phyloP scores from a whole-genome alignment of 2,888 invertebrate genomes.

The Drosophila pseudotakahashii region DNA sequence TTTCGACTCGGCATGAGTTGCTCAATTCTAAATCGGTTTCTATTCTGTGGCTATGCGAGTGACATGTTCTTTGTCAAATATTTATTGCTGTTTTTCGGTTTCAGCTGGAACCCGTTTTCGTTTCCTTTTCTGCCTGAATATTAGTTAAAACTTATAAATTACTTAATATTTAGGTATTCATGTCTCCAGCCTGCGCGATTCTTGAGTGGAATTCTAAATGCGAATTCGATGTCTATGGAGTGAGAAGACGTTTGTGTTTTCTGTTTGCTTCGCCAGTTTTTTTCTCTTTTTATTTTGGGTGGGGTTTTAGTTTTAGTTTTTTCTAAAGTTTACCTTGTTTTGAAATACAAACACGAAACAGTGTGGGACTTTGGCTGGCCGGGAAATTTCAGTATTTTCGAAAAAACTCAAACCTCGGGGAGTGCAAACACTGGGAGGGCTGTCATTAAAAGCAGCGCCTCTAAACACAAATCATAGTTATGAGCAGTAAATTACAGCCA shows the following conservation, averaged over 20 bases:
- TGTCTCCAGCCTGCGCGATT: conserved; percentile 25
- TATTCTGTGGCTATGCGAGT: too few relatives aligned
- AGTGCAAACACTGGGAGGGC: conserved; percentile 26
- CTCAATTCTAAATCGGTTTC: conserved; percentile 23
- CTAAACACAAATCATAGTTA: conserved; percentile 39
- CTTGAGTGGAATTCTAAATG: conserved; percentile 49
- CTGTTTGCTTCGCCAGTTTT: conserved; percentile 9
- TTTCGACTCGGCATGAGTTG: conserved; percentile 29
- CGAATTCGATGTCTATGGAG: conserved; percentile 43
- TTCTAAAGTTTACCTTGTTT: conserved; percentile 30
- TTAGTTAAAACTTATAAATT: conserved; percentile 46
- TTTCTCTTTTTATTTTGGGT: conserved; percentile 4
- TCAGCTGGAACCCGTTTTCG: conserved; percentile 53
- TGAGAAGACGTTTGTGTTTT: conserved; percentile 19
- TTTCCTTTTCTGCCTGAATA: conserved; percentile 25
- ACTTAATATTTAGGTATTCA: conserved; percentile 62
- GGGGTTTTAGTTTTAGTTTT: conserved; percentile 14
- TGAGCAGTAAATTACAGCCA: conserved; percentile 37
- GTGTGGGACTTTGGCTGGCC: conserved; percentile 29
- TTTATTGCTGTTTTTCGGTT: conserved; percentile 10
- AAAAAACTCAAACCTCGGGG: neutral
- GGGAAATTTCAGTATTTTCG: conserved; percentile 11
- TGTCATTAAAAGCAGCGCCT: conserved; percentile 37
- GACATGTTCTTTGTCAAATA: conserved; percentile 14
- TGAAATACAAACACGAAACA: conserved; percentile 30